A percentile compares a stretch with the other conserved stretches of the same genome.
Evolutionary conservation across 2,888 invertebrate genomes (phyloP).

Genomic region (Cerastoderma edule): DNA sequence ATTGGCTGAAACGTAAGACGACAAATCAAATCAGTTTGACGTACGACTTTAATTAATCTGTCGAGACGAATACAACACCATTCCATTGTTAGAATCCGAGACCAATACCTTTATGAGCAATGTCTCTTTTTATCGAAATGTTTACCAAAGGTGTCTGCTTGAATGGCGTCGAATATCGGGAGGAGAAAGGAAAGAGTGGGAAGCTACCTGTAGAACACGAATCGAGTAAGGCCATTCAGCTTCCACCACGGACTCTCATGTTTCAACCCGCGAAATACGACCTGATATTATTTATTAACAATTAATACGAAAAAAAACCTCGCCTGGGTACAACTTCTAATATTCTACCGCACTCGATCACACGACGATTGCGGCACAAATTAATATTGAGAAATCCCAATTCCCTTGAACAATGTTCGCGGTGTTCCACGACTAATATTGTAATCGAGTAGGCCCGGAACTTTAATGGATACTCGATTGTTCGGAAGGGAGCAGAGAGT

Average conservation of each 20-base stretch:
- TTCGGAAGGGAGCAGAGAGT: constrained; percentile 27
- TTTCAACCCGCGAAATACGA: constrained; percentile 20
- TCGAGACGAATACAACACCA: too few species aligned
- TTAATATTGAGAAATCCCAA: constrained; percentile 46
- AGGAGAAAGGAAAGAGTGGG: too few species aligned
- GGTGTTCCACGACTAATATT: constrained; percentile 36
- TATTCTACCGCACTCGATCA: constrained; percentile 40
- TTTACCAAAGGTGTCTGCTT: too few species aligned
- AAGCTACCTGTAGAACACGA: neutral
- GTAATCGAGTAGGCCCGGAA: constrained; percentile 45
- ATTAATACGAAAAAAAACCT: constrained; percentile 28
- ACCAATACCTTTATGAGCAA: too few species aligned
- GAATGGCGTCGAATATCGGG: too few species aligned
- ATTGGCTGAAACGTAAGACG: too few species aligned
- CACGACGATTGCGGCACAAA: constrained; percentile 37
- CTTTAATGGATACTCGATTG: constrained; percentile 52
- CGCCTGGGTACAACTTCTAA: constrained; percentile 23
- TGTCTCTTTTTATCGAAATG: too few species aligned
- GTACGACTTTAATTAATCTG: too few species aligned
- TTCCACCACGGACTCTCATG: constrained; percentile 17
- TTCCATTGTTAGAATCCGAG: too few species aligned
- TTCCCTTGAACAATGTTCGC: constrained; percentile 54
- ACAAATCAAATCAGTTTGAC: too few species aligned
- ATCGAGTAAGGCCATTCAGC: constrained; percentile 4
- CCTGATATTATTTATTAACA: constrained; percentile 40